A percentile compares a stretch with the other conserved stretches of the same genome.
Evolutionary conservation across 2,888 invertebrate species (phyloP).

Genomic region (Dynastes tityus): DNA sequence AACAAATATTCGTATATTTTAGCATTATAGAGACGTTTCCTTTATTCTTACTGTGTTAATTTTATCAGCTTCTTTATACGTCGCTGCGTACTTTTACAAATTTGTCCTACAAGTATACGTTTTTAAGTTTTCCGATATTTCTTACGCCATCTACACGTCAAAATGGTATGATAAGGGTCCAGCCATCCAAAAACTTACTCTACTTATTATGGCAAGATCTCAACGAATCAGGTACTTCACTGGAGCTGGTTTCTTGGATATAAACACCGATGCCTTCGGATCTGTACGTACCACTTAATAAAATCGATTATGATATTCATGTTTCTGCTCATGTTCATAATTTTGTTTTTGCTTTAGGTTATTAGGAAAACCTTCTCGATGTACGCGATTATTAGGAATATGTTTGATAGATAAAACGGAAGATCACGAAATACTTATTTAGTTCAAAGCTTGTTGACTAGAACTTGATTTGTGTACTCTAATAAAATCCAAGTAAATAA

Average conservation of each 20-base stretch:
- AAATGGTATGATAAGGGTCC: constrained; percentile 44
- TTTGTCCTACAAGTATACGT: too few relatives aligned
- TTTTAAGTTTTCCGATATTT: constrained; percentile 22
- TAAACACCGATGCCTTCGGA: constrained; percentile 38
- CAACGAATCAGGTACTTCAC: constrained; percentile 35
- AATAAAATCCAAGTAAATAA: too few relatives aligned
- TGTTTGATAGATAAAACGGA: neutral
- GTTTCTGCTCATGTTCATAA: neutral
- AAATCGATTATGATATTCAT: neutral
- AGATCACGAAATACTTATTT: too few relatives aligned
- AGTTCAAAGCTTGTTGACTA: too few relatives aligned
- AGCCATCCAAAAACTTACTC: constrained; percentile 23
- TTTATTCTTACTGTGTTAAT: too few relatives aligned
- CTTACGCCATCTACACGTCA: constrained; percentile 37
- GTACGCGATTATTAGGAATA: constrained; percentile 2
- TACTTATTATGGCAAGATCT: constrained; percentile 31
- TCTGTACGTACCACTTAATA: constrained; percentile 21
- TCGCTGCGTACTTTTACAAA: too few relatives aligned
- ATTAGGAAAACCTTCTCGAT: constrained; percentile 4
- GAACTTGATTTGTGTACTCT: too few relatives aligned
- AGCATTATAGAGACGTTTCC: too few relatives aligned
- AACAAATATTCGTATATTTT: too few relatives aligned
- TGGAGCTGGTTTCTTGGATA: constrained; percentile 40
- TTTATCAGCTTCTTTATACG: too few relatives aligned
- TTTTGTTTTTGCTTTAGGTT: neutral